Base-by-base conservation (phyloP, 2,113 vertebrate species). In the Motacilla alba region DNA sequence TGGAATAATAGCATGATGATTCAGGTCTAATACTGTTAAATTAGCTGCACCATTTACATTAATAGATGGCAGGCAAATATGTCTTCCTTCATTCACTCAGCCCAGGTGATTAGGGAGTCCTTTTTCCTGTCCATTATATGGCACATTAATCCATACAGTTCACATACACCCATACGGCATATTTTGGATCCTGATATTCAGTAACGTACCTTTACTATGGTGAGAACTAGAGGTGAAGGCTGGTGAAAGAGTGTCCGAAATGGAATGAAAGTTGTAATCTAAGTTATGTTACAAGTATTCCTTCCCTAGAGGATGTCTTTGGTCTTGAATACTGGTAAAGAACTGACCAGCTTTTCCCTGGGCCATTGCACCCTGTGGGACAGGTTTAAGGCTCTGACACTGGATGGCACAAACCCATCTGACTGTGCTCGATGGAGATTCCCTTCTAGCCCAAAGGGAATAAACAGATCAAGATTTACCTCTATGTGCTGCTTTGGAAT, bases 21-120 rank as follows among this genome's bases (percentile, higher is more conserved):
- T 93, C 95, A 95, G 85, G 85, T 77, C 87, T 95, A 96, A 94
- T 95, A 88, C 83, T 83, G 60, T 90, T 96, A 97, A 94, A 96
- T 95, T 96, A 95, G 85, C 94, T 93, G 74, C 88, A 86, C 92
- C 93, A 95, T 97, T 95, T 96, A 94, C 94, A 96, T 95, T 97
- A 97, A 95, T 84, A 93, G 78, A 93, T 96, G 95, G 93, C 93
- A 95, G 91, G 94, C 93, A 94, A 95, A 96, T 94, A 93, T 13
- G 87, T 97, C 95, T 97, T 95, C 84, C 62, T 85, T 83, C 18
- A 3, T 93, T 94, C 94, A 74, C 77, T 91, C 92, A 93, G 24
- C 60, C 79, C 85, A 88, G 72, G 72, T 88, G 92, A 97, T 96
- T 97, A 97, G 80, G 72, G 46, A 86, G 63, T 35, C 44, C 88